A percentile compares a stretch with the other conserved stretches of the same genome.
These are phyloP conservation scores for Dryococelus australis DNA, from an alignment of 2,888 invertebrate species.

Conservation along the genomic window DNA sequence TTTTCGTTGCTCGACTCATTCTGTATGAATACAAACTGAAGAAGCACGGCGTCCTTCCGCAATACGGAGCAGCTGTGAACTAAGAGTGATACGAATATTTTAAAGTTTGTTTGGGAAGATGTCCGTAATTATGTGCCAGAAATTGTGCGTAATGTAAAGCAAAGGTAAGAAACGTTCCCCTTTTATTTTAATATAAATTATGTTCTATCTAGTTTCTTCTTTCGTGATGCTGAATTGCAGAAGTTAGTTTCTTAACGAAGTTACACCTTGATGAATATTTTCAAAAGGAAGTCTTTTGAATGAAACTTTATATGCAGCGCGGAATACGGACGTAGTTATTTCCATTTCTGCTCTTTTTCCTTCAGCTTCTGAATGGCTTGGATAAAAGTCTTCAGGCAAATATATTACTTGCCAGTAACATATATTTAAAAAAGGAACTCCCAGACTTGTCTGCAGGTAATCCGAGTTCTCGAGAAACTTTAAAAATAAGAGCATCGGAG, in stretches of 20 bases:
- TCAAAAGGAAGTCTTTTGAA: constrained; percentile 16
- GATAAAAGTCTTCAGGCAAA: not conserved
- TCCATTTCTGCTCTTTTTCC: not conserved
- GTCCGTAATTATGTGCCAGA: not conserved
- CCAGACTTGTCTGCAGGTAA: not conserved
- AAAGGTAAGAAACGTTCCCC: no score
- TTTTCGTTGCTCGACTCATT: no score
- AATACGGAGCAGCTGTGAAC: no score
- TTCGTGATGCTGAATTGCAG: not conserved
- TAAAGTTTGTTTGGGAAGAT: not conserved
- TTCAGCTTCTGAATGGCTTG: not conserved
- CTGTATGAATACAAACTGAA: no score
- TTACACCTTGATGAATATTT: not conserved
- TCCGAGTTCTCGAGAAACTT: not conserved
- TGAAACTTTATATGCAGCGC: not conserved
- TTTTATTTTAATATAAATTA: not conserved
- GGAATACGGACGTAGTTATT: not conserved
- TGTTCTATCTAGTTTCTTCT: not conserved
- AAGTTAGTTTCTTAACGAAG: not conserved
- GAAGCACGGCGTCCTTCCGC: no score
- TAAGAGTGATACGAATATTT: no score
- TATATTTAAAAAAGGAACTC: not conserved
- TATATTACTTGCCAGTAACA: not conserved
- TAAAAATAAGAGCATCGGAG: not conserved
- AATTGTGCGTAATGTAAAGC: not conserved